A percentile compares a stretch with the other conserved stretches of the same genome.
Conservation (phyloP, 2,888 invertebrate genomes). For the Bellardia bayeri region DNA sequence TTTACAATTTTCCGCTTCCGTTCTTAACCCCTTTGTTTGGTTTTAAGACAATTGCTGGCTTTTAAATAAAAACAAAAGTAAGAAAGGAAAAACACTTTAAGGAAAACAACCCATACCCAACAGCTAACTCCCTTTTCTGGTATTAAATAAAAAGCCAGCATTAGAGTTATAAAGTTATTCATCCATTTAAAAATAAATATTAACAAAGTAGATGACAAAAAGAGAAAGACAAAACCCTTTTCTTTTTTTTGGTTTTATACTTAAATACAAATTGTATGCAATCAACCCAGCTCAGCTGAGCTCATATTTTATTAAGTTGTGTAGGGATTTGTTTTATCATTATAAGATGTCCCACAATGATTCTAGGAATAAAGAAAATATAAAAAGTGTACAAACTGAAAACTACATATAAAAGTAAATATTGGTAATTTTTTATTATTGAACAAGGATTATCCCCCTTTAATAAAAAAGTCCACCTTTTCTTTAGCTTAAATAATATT, state of each 20-base stretch:
- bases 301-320: conserved; percentile 72
- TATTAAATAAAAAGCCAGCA: conserved; percentile 31
- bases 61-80: conserved; percentile 32
- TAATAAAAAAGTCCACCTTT: conserved; percentile 17
- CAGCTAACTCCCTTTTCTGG: not conserved
- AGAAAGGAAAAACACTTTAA: not conserved
- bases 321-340: conserved; percentile 69
- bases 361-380: not conserved
- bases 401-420: conserved; percentile 62
- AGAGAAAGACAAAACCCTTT: conserved; percentile 35
- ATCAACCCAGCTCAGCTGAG: conserved; percentile 62
- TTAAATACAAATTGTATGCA: conserved; percentile 44
- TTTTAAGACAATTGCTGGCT: conserved; percentile 60
- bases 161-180: conserved; percentile 59
- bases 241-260: not conserved
- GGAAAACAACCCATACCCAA: not conserved
- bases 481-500: not conserved
- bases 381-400: not conserved
- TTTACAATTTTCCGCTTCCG: conserved; percentile 15
- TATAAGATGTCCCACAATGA: conserved; percentile 38
- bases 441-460: conserved; percentile 70
- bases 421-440: conserved; percentile 74
- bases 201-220: conserved; percentile 38
- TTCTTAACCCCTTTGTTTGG: not conserved
- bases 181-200: conserved; percentile 58